Percentiles rank a stretch among this genome's conserved stretches.
Evolutionary conservation across 2,888 invertebrate genomes (phyloP).

Genomic region (Drosophila formosana): DNA sequence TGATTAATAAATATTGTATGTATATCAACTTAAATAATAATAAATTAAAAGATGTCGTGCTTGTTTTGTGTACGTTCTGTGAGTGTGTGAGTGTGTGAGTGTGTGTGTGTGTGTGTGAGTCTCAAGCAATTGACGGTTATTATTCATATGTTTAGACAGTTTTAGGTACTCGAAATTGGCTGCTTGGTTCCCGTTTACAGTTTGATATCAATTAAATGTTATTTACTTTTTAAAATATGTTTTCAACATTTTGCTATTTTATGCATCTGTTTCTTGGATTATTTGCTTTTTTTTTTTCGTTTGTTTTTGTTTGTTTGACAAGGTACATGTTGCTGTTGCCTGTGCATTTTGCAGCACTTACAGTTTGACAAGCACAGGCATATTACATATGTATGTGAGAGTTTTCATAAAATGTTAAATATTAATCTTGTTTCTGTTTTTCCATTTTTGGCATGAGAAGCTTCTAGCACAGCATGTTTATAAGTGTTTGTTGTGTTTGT

Average conservation of each 20-base stretch:
- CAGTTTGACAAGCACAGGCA: conserved; percentile 45
- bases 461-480: conserved; percentile 71
- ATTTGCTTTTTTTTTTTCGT: conserved; percentile 41
- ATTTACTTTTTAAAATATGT: conserved; percentile 38
- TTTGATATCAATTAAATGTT: conserved; percentile 53
- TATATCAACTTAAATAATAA: conserved; percentile 45
- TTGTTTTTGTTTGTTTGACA: conserved; percentile 53
- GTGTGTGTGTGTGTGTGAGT: conserved; percentile 29
- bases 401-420: conserved; percentile 9
- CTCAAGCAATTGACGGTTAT: conserved; percentile 57
- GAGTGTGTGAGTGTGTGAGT: conserved; percentile 20
- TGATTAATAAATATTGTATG: conserved; percentile 55
- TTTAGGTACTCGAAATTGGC: conserved; percentile 77
- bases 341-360: conserved; percentile 25
- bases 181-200: conserved; percentile 73
- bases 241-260: conserved; percentile 46
- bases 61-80: conserved; percentile 9
- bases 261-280: conserved; percentile 32
- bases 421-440: conserved; percentile 16
- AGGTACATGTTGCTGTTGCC: conserved; percentile 44
- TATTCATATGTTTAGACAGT: conserved; percentile 55
- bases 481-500: conserved; percentile 33
- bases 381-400: conserved; percentile 13
- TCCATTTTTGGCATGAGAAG: conserved; percentile 75
- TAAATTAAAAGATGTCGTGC: conserved; percentile 48